Evolutionary conservation across 2,888 invertebrate genomes (phyloP).

Genomic region (Amphipyra tragopoginis): DNA sequence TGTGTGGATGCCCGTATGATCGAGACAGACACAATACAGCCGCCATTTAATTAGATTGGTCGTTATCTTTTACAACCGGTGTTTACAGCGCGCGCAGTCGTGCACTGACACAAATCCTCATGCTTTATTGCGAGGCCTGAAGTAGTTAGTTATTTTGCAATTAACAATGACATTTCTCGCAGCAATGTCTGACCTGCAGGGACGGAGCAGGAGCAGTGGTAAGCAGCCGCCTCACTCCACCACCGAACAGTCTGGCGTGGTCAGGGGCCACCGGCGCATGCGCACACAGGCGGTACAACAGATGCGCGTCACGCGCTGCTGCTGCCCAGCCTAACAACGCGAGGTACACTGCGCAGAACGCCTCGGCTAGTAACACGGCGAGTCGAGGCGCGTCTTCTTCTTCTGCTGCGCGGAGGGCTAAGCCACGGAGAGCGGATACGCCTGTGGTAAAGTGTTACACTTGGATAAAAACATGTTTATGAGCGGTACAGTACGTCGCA

Average conservation of each 20-base stretch:
- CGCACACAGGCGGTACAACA: conserved; percentile 96
- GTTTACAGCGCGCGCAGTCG: too few species aligned
- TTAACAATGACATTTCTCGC: background rate
- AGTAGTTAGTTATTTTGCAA: too few species aligned
- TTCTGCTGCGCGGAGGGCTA: conserved; percentile 97
- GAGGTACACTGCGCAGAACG: conserved; percentile 97
- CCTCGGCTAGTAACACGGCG: conserved; percentile 97
- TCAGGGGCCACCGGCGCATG: conserved; percentile 94
- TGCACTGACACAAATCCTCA: too few species aligned
- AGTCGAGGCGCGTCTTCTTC: conserved; percentile 97
- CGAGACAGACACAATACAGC: too few species aligned
- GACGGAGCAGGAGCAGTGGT: conserved; percentile 92
- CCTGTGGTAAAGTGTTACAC: conserved; percentile 76
- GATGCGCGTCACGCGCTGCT: conserved; percentile 97
- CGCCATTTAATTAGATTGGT: too few species aligned
- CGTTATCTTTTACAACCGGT: too few species aligned
- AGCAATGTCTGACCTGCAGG: conserved; percentile 71
- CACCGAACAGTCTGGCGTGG: conserved; percentile 96
- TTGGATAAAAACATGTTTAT: too few species aligned
- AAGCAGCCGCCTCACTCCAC: conserved; percentile 96
- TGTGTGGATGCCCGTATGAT: too few species aligned
- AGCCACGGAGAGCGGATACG: conserved; percentile 96
- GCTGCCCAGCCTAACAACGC: conserved; percentile 98
- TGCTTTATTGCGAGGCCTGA: too few species aligned
- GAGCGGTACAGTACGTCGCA: too few species aligned